Conservation (phyloP, 2,888 invertebrate genomes). For the Perizoma flavofasciatum region DNA sequence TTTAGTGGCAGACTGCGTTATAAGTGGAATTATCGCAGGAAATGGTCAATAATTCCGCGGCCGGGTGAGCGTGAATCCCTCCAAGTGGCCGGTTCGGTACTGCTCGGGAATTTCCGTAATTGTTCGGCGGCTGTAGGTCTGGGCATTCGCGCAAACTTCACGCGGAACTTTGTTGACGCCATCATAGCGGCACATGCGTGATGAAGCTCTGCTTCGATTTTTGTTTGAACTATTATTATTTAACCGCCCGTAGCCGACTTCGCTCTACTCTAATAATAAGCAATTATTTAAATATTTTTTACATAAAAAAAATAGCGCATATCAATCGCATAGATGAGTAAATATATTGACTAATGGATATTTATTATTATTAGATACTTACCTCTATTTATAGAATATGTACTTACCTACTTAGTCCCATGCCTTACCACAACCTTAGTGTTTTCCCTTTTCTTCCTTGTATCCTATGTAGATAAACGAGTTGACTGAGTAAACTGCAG, state of each 20-base stretch:
- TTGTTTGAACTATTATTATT: slow-evolving; percentile 28
- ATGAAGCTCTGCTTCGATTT: slow-evolving; percentile 49
- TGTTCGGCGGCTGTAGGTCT: slow-evolving; percentile 51
- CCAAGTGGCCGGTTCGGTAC: slow-evolving; percentile 68
- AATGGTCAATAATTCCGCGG: slow-evolving; percentile 73
- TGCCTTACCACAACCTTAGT: not conserved
- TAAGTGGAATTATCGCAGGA: slow-evolving; percentile 62
- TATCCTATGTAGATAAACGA: slow-evolving; percentile 21
- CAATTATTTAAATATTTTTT: too few species aligned
- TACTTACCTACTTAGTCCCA: not conserved
- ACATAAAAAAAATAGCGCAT: too few species aligned
- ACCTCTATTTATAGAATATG: too few species aligned
- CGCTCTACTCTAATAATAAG: not conserved
- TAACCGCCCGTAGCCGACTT: slow-evolving; percentile 7
- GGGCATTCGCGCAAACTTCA: slow-evolving; percentile 54
- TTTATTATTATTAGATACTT: too few species aligned
- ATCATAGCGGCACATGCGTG: slow-evolving; percentile 61
- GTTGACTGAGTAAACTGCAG: slow-evolving; percentile 30
- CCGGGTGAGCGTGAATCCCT: slow-evolving; percentile 66
- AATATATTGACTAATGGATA: too few species aligned
- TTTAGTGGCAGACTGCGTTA: slow-evolving; percentile 56
- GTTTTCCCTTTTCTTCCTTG: not conserved
- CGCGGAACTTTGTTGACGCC: slow-evolving; percentile 26
- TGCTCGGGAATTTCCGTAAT: slow-evolving; percentile 68
- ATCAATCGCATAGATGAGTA: too few species aligned